Evolutionary conservation across 2,888 invertebrate genomes (phyloP).

Genomic region (Dastarcus helophoroides): DNA sequence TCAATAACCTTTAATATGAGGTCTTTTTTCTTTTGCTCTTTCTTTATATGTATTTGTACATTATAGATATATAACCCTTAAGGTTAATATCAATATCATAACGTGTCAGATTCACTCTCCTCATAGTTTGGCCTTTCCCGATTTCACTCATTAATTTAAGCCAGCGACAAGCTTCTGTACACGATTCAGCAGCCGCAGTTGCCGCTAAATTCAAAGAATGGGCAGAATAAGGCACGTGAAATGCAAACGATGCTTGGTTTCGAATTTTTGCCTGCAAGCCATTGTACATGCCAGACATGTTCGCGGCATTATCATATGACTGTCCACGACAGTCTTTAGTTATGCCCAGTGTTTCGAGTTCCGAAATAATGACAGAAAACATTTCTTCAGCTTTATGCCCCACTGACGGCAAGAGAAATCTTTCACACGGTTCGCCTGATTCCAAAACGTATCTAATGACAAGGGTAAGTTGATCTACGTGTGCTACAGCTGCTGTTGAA

Average conservation of each 20-base stretch:
- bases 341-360: slow-evolving; percentile 10
- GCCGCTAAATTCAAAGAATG: slow-evolving; percentile 17
- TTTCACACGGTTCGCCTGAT: slow-evolving; percentile 4
- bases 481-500: slow-evolving; percentile 19
- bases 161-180: slow-evolving; percentile 15
- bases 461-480: slow-evolving; percentile 18
- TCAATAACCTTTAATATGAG: too few species aligned
- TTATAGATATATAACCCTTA: too few species aligned
- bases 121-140: too few species aligned
- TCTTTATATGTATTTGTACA: too few species aligned
- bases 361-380: slow-evolving; percentile 11
- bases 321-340: slow-evolving; percentile 20
- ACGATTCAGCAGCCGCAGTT: slow-evolving; percentile 13
- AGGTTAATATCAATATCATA: too few species aligned
- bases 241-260: slow-evolving; percentile 11
- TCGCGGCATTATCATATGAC: slow-evolving; percentile 22
- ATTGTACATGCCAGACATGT: slow-evolving; percentile 19
- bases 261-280: slow-evolving; percentile 17
- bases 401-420: slow-evolving; percentile 13
- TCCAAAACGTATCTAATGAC: slow-evolving; percentile 18
- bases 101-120: too few species aligned
- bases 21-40: too few species aligned
- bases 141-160: slow-evolving; percentile 14
- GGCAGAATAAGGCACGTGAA: slow-evolving; percentile 15
- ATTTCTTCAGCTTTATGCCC: slow-evolving; percentile 16